Base-by-base conservation (phyloP, 1,140 invertebrate genomes). In the Dolichoris vasculosae region DNA sequence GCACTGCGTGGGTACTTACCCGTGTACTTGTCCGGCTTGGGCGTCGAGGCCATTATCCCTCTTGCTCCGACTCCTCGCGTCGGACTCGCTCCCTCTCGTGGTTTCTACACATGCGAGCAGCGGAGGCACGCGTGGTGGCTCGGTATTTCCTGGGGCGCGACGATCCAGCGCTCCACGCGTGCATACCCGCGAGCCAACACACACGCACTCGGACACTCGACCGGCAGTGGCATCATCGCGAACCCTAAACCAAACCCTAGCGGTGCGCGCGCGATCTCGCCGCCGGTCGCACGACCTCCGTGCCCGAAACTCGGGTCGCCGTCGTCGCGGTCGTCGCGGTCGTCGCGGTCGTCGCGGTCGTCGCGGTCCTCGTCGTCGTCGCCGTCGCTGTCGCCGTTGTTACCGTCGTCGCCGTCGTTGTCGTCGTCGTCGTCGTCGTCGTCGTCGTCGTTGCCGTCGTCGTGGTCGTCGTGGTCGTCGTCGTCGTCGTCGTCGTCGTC, bases 1-100 rank as follows among this genome's bases (percentile, higher is more conserved):
- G n/a, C 63, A 6, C 63, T 38, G 8, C 26, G n/a, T 43, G 4
- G 23, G 38, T 82, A 90, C 91, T 92, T 84, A 92, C 92, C 92
- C 91, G 89, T 87, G 77, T 91, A 91, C 88, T 93, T 93, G 86
- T 93, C 92, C 88, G 91, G 89, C 89, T 91, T 93, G 86, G 92
- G 89, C 89, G 92, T 93, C 78, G 91, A 91, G 86, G 92, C 91
- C 92, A 93, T 93, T 38, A 32, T 73, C 17, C 38, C 69, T 38
- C 35, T 73, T 38, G 23, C 64, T 67, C 64, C 64, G 6, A 4
- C 4, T 67, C 30, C 64, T 30, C 64, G 6, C 6, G 43, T 46
- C n/a, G n/a, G n/a, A 13, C 13, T 46, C 43, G 43, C 43, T 46
- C 43, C 43, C 43, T 46, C 23, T 26, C 23, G 55, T 17, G 15